Conservation (phyloP, 2,888 invertebrate genomes). For the Invenusta paracnida region DNA sequence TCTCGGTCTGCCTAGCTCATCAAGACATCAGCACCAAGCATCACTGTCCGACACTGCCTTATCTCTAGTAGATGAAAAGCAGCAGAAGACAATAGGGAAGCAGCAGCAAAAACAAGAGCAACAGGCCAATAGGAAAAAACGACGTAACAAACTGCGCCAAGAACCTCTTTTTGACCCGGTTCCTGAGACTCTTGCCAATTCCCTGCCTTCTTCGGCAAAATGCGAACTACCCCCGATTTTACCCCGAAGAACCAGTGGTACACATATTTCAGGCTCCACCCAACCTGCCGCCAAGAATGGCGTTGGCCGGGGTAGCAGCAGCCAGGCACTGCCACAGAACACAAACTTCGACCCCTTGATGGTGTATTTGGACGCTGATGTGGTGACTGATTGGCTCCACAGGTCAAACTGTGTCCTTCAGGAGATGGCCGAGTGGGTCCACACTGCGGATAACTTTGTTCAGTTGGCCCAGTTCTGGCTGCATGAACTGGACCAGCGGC, state of each 20-base stretch:
- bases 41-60: background rate
- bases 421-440: constrained; percentile 52
- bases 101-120: background rate
- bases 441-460: constrained; percentile 54
- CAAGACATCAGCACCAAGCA: no score
- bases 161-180: background rate
- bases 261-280: background rate
- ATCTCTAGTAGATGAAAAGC: background rate
- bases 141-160: background rate
- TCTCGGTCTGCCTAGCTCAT: background rate
- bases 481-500: constrained; percentile 52
- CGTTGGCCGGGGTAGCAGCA: background rate
- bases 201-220: constrained; percentile 50
- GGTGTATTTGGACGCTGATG: constrained; percentile 55
- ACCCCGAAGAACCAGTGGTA: no score
- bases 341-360: constrained; percentile 54
- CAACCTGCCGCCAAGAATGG: background rate
- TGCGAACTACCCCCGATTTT: background rate
- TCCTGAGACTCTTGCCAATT: constrained; percentile 48
- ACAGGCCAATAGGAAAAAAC: background rate
- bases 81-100: background rate
- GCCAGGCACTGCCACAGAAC: background rate
- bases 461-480: constrained; percentile 59
- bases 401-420: constrained; percentile 52
- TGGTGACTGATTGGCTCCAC: constrained; percentile 55